Evolutionary conservation across 1,140 invertebrate genomes (phyloP).

Genomic region (Popillia japonica): DNA sequence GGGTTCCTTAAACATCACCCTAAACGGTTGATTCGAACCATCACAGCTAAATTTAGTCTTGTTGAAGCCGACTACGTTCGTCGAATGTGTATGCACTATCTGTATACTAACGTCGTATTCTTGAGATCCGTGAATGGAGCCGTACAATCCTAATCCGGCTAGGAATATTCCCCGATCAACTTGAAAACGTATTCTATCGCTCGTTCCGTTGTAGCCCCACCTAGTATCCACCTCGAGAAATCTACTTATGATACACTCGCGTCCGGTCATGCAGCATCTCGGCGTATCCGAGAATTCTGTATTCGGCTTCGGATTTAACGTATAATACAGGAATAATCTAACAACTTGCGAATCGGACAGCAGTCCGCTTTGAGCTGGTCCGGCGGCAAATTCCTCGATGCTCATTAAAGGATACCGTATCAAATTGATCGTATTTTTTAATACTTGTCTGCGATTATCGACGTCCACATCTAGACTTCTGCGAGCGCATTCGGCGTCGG

Average conservation of each 20-base stretch:
- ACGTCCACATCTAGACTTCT: constrained; percentile 72
- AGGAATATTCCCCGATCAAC: constrained; percentile 86
- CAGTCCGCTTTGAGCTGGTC: constrained; percentile 79
- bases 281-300: constrained; percentile 78
- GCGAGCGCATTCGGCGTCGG: constrained; percentile 79
- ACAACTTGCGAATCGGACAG: constrained; percentile 79
- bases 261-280: constrained; percentile 83
- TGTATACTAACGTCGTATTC: constrained; percentile 85
- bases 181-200: constrained; percentile 85
- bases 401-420: constrained; percentile 89
- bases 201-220: constrained; percentile 90
- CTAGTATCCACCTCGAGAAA: constrained; percentile 83
- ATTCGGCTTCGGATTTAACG: constrained; percentile 77
- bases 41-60: constrained; percentile 82
- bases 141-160: constrained; percentile 89
- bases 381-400: constrained; percentile 85
- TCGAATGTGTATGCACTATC: constrained; percentile 79
- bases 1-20: constrained; percentile 90
- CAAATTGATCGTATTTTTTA: constrained; percentile 74
- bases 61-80: constrained; percentile 78
- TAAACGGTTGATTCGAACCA: constrained; percentile 82
- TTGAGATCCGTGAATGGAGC: constrained; percentile 82
- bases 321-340: constrained; percentile 84
- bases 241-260: constrained; percentile 81
- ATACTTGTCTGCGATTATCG: constrained; percentile 75